phyloP scores from a whole-genome alignment of 2,113 vertebrate genomes.

The Ciconia boyciana region DNA sequence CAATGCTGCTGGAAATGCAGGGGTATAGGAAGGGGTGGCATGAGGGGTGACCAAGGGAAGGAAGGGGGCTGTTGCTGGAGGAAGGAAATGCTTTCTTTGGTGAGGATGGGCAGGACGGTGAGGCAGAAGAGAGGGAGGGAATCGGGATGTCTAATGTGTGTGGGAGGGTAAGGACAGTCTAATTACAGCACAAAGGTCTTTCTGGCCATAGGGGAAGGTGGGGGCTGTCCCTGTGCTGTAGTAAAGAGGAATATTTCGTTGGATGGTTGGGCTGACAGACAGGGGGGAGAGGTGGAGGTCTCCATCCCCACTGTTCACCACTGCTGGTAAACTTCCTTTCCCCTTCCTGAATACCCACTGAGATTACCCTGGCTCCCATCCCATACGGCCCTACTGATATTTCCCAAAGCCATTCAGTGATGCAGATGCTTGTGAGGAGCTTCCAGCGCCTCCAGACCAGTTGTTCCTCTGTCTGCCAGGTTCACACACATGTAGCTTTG shows the following conservation, averaged over 20 bases:
- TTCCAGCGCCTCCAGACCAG: not conserved
- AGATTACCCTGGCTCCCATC: not conserved
- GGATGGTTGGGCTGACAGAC: not conserved
- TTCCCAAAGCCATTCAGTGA: not conserved
- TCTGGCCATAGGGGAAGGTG: fast-evolving
- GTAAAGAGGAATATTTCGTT: not conserved
- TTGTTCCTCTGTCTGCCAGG: not conserved
- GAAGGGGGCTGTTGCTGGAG: not conserved
- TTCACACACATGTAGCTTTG: not conserved
- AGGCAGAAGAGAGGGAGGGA: not conserved
- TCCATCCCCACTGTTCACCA: not conserved
- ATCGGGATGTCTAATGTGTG: not conserved
- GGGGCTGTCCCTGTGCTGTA: not conserved
- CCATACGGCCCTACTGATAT: not conserved
- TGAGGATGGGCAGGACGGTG: not conserved
- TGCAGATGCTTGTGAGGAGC: not conserved
- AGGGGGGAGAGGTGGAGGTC: not conserved
- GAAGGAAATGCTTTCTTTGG: not conserved
- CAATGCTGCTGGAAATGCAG: not conserved
- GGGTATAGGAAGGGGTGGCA: fast-evolving
- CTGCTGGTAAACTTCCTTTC: not conserved
- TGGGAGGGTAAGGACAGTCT: not conserved
- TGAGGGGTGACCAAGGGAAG: not conserved
- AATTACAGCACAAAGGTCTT: not conserved
- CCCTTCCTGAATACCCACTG: not conserved